Evolutionary conservation across 2,113 vertebrate species (phyloP).

Genomic region (Tragulus kanchil): DNA sequence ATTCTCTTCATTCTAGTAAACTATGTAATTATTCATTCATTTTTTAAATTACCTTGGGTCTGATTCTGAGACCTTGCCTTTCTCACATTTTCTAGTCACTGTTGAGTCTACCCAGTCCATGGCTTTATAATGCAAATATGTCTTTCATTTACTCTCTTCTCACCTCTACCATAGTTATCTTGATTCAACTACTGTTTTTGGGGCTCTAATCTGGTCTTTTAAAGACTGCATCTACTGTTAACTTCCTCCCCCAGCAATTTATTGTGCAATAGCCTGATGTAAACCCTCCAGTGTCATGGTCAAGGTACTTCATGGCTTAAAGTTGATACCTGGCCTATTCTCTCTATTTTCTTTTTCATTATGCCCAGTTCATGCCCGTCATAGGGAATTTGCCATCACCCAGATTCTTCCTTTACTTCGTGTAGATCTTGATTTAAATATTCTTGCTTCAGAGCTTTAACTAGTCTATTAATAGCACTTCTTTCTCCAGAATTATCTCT

Average conservation of each 20-base stretch:
- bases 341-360: background rate
- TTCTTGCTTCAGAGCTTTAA: background rate
- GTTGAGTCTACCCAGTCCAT: background rate
- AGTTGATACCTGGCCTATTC: rapidly evolving
- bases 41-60: background rate
- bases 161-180: background rate
- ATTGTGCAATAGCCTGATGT: background rate
- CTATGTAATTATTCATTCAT: background rate
- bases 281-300: background rate
- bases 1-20: background rate
- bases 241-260: rapidly evolving
- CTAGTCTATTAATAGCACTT: background rate
- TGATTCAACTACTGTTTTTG: background rate
- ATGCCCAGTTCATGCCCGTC: background rate
- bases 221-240: background rate
- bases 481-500: background rate
- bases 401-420: background rate
- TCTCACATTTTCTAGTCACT: rapidly evolving
- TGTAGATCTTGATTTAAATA: background rate
- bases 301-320: background rate
- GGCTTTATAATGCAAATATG: background rate
- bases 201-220: background rate
- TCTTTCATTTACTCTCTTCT: background rate
- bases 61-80: background rate
- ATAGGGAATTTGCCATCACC: background rate